Evolutionary conservation across 2,888 invertebrate species (phyloP), one percentile per base, ranked within the genome.

Genomic region (Crioceris asparagi): DNA sequence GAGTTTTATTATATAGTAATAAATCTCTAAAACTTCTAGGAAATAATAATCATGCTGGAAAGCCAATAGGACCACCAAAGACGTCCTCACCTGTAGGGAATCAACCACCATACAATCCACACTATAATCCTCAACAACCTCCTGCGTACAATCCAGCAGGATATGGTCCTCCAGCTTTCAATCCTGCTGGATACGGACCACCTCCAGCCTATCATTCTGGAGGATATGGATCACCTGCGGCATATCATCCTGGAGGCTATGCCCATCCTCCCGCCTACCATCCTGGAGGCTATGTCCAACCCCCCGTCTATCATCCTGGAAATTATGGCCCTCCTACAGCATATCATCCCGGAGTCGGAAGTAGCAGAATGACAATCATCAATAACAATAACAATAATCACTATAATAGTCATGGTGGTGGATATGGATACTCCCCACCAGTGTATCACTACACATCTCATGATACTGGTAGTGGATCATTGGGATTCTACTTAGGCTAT

Each of bases 401-500:
- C 32, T 48, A 53, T 34, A 44, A 51, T 17, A 39, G 49, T 26
- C n/a, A n/a, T n/a, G 47, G 52, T 4, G 44, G 46, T 7, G 46
- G 47, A 18, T 43, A 41, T 34, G 44, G 43, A 25, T 36, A 44
- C 6, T n/a, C n/a, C n/a, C 34, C 38, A 27, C 52, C 53, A 11
- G 44, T 48, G 5, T 57, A 58, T 30, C 48, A 48, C 23, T 59
- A 58, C 41, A 43, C 47, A 10, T 35, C 39, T 5, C 36, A 39
- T 12, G 54, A 56, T 35, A 50, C 52, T 10, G 58, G 58, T 11
- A 56, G 55, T 45, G 52, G 53, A 7, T 45, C 50, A 17, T 39
- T 59, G 19, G 59, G 59, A 5, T 57, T 59, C 36, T 59, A 54
- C 45, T 43, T 59, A 3, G 59, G 59, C 2, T 59, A 59, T 35